Evolutionary conservation across 2,113 vertebrate species (phyloP).

Genomic region (Antigone vipio): DNA sequence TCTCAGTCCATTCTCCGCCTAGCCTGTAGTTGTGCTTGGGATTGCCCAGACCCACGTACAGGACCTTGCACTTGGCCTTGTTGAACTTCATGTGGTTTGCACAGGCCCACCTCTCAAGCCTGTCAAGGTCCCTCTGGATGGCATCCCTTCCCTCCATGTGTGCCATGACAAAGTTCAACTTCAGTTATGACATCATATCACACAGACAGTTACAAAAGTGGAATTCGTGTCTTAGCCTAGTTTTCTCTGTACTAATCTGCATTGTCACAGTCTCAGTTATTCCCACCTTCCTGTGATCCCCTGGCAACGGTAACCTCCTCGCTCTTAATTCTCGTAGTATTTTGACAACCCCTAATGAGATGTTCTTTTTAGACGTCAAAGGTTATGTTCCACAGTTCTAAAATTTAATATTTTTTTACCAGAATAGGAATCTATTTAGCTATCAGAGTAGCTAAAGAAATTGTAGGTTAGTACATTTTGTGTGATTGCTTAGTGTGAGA

Average conservation of each 20-base stretch:
- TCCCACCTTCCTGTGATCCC: background rate
- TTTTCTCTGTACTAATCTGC: background rate
- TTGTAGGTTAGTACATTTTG: background rate
- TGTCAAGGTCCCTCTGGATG: too few species aligned
- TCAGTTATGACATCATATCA: background rate
- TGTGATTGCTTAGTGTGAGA: background rate
- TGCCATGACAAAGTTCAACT: background rate
- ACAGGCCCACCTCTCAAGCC: too few species aligned
- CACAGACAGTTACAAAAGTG: background rate
- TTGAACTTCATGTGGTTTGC: too few species aligned
- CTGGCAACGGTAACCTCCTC: background rate
- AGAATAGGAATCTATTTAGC: background rate
- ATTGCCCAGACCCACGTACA: too few species aligned
- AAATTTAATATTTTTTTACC: background rate
- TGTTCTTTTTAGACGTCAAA: background rate
- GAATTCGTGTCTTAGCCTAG: background rate
- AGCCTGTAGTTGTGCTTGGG: too few species aligned
- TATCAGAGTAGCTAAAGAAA: background rate
- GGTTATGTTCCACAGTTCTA: background rate
- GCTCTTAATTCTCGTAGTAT: background rate
- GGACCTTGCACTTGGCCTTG: too few species aligned
- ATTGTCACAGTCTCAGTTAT: background rate
- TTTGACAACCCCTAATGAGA: background rate
- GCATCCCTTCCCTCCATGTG: too few species aligned
- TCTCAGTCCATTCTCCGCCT: too few species aligned